These are phyloP conservation scores for Aurelia aurita complex sp. Pacific DNA, from an alignment of 30 jellyfish, hydroid and myxozoan species.

Conservation along the genomic window DNA sequence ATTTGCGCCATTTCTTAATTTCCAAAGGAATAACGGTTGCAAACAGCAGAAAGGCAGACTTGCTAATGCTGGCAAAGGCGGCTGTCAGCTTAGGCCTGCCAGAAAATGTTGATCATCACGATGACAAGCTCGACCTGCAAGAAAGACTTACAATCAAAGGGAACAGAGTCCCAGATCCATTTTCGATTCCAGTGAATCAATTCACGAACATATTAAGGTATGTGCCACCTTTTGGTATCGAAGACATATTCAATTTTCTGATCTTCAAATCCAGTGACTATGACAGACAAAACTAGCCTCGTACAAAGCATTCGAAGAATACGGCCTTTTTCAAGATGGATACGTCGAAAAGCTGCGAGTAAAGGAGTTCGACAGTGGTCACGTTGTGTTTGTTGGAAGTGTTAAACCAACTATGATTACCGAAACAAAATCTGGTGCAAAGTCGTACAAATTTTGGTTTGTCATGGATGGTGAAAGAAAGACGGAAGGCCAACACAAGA, in stretches of 20 bases:
- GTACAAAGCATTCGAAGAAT: constrained; percentile 45
- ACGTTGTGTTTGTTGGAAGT: constrained; percentile 55
- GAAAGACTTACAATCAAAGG: constrained; percentile 40
- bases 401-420: constrained; percentile 53
- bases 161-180: constrained; percentile 69
- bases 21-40: constrained; percentile 56
- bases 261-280: constrained; percentile 64
- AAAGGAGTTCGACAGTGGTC: constrained; percentile 19
- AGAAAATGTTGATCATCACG: constrained; percentile 63
- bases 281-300: constrained; percentile 25
- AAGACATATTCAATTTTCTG: constrained; percentile 36
- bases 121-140: constrained; percentile 48
- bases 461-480: constrained; percentile 51
- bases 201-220: constrained; percentile 45
- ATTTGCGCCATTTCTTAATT: constrained; percentile 48
- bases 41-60: constrained; percentile 66
- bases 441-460: constrained; percentile 50
- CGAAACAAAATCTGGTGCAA: constrained; percentile 48
- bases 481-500: constrained; percentile 47
- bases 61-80: constrained; percentile 52
- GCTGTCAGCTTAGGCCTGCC: constrained; percentile 65
- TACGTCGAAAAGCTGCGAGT: constrained; percentile 7
- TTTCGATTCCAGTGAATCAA: constrained; percentile 43
- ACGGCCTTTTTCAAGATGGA: constrained; percentile 30
- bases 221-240: constrained; percentile 61